Percentiles rank a stretch among this genome's conserved stretches.
These are phyloP conservation scores for Oreohelix idahoensis DNA, from an alignment of 1,140 invertebrate species.

Conservation along the genomic window DNA sequence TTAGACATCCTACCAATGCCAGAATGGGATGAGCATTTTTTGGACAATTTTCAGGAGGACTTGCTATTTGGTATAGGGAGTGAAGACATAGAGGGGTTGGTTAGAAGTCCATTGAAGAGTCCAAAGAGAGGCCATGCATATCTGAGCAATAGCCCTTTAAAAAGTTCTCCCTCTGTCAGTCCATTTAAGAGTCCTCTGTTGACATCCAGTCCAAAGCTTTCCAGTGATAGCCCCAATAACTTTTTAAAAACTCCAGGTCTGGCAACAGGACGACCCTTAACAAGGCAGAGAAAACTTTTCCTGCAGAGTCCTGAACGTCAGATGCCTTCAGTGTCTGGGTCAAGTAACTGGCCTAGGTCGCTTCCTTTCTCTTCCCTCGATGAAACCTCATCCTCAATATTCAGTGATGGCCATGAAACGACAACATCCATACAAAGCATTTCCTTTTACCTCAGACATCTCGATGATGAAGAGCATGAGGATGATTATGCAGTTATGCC, in stretches of 20 bases:
- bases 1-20: slow-evolving; percentile 31
- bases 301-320: slow-evolving; percentile 32
- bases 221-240: neutral
- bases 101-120: slow-evolving; percentile 28
- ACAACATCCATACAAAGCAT: slow-evolving; percentile 36
- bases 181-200: slow-evolving; percentile 35
- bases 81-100: slow-evolving; percentile 28
- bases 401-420: slow-evolving; percentile 31
- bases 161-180: slow-evolving; percentile 20
- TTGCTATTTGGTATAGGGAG: slow-evolving; percentile 31
- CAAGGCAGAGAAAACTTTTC: slow-evolving; percentile 33
- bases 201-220: slow-evolving; percentile 35
- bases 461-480: slow-evolving; percentile 27
- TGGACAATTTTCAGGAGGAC: slow-evolving; percentile 38
- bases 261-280: slow-evolving; percentile 18
- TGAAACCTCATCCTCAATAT: slow-evolving; percentile 27
- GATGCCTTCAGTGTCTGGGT: neutral
- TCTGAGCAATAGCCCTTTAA: slow-evolving; percentile 27
- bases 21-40: slow-evolving; percentile 40
- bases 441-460: slow-evolving; percentile 22
- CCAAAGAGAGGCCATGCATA: slow-evolving; percentile 11
- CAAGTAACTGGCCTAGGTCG: neutral
- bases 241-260: slow-evolving; percentile 21
- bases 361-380: slow-evolving; percentile 26
- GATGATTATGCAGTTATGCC: slow-evolving; percentile 25